Evolutionary conservation across 2,113 vertebrate species (phyloP), one percentile per base, ranked within the genome.

Genomic region (Neolamprologus cancellatus): DNA sequence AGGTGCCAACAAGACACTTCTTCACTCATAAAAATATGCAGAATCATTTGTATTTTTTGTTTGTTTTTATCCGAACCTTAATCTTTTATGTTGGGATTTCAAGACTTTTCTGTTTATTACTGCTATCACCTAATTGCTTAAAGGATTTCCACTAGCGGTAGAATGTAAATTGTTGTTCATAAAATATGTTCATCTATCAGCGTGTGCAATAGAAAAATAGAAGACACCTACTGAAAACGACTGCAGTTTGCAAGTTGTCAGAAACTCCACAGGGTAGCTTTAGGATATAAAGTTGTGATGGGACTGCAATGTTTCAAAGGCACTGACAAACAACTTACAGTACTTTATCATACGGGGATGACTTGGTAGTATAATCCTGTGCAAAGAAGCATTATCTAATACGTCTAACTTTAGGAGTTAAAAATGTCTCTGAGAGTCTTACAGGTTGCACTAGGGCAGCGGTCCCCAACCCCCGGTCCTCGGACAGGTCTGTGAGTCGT

Each of bases 401-500:
- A 54, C 15, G 5, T 53, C n/a, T 52, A 50, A 55, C 14, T 32
- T 32, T 54, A 36, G 78, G 4, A 50, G 9, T n/a, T 20, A 14
- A 41, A 61, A 81, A 74, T 32, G 30, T 50, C 76, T 84, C 30
- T 36, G 32, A 55, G 39, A 10, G 23, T 32, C 23, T 64, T 44
- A 79, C 32, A 53, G 30, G 53, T 83, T 46, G 44, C 50, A 20
- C 18, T 10, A 50, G 20, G 3, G 2, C 7, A 55, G 12, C 0
- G 3, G 53, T 28, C 12, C 23, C 23, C 12, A 55, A 14, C 3
- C 53, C 23, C 53, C 3, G 23, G 23, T 6, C 53, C 23, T 25
- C 1, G 1, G 53, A 55, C 23, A 1, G 1, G 12, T 55, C 53
- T 7, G 12, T 55, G 53, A 55, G 53, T 55, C 0, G 4, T 25